These are phyloP conservation scores for Tenthredo mesomela DNA, from an alignment of 2,888 invertebrate species.

Conservation along the genomic window DNA sequence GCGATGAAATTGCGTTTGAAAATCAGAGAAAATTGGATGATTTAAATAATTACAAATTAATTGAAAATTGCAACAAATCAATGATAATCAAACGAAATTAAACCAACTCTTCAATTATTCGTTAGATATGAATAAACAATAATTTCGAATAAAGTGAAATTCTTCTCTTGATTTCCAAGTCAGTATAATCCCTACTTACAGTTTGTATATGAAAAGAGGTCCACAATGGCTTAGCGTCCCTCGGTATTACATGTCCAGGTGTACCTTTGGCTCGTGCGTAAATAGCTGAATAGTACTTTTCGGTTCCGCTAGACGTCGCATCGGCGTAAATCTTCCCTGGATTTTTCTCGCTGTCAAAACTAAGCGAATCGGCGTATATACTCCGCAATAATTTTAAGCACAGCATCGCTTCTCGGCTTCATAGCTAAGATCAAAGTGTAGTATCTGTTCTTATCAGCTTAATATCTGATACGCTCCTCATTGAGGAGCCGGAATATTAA, in stretches of 20 bases:
- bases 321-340: not conserved
- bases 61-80: not conserved
- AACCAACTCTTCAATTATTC: not conserved
- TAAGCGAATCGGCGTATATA: not conserved
- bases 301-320: not conserved
- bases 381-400: no score
- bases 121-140: not conserved
- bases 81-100: not conserved
- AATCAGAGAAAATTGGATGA: not conserved
- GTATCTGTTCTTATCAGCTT: constrained; percentile 51
- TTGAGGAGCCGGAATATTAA: constrained; percentile 43
- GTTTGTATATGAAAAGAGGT: not conserved
- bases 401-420: constrained; percentile 36
- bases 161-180: not conserved
- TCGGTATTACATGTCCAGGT: not conserved
- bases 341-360: not conserved
- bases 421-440: constrained; percentile 49
- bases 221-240: not conserved
- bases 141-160: not conserved
- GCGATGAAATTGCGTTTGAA: not conserved
- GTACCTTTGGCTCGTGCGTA: not conserved
- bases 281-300: not conserved
- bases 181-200: not conserved
- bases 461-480: constrained; percentile 47
- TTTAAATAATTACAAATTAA: not conserved